Percentiles rank a stretch among this genome's conserved stretches.
Conservation (phyloP, 2,888 invertebrate genomes). For the Nipponacmea schrenckii region DNA sequence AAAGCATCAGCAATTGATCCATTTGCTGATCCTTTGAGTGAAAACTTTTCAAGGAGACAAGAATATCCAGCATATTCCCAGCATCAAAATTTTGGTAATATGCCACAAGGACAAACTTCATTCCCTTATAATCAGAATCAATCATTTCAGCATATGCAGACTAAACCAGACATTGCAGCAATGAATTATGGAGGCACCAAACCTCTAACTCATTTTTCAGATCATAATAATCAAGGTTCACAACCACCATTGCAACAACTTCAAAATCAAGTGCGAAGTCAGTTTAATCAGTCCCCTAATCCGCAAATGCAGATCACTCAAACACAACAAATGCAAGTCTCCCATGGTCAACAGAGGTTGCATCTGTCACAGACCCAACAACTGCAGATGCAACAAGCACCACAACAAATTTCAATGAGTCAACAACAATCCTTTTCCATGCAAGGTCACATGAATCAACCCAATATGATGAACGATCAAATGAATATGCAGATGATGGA, state of each 20-base stretch:
- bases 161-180: slow-evolving; percentile 35
- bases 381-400: slow-evolving; percentile 72
- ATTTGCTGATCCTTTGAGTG: slow-evolving; percentile 18
- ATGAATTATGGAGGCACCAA: slow-evolving; percentile 58
- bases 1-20: slow-evolving; percentile 54
- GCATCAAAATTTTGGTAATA: slow-evolving; percentile 22
- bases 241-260: slow-evolving; percentile 55
- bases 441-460: slow-evolving; percentile 32
- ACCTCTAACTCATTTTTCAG: slow-evolving; percentile 63
- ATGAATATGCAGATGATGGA: slow-evolving; percentile 42
- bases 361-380: slow-evolving; percentile 62
- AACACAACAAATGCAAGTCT: slow-evolving; percentile 76
- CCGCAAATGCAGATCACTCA: slow-evolving; percentile 82
- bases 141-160: slow-evolving; percentile 33
- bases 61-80: slow-evolving; percentile 32
- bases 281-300: slow-evolving; percentile 87
- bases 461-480: slow-evolving; percentile 43
- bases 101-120: slow-evolving; percentile 12
- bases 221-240: slow-evolving; percentile 39
- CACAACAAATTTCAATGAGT: slow-evolving; percentile 53
- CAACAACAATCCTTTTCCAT: slow-evolving; percentile 52
- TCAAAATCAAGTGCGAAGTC: slow-evolving; percentile 68
- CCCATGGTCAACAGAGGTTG: slow-evolving; percentile 54
- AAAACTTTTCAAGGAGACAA: slow-evolving; percentile 37
- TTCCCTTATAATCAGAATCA: slow-evolving; percentile 24